phyloP scores from a whole-genome alignment of 2,113 vertebrate genomes.

The Rhinolophus ferrumequinum region DNA sequence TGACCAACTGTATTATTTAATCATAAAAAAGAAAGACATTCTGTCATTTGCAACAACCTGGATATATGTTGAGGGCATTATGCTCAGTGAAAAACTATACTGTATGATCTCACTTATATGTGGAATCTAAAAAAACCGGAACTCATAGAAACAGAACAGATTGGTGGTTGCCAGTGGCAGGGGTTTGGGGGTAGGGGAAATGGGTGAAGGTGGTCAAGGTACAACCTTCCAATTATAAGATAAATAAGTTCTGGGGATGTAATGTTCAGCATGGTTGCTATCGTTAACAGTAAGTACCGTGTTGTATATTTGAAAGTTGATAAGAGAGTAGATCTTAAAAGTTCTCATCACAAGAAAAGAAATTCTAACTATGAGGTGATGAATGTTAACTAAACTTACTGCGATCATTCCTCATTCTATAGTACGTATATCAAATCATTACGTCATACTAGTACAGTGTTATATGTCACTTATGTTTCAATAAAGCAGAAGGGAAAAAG shows the following conservation, averaged over 20 bases:
- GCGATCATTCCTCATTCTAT: not conserved
- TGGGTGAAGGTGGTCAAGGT: not conserved
- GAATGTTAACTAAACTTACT: not conserved
- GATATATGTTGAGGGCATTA: not conserved
- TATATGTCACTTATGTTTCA: not conserved
- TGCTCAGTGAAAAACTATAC: not conserved
- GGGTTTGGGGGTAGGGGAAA: not conserved
- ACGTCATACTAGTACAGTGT: not conserved
- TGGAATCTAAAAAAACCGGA: not conserved
- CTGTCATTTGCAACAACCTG: not conserved
- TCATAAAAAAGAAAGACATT: not conserved
- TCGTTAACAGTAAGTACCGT: not conserved
- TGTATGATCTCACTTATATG: not conserved
- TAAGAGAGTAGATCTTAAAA: not conserved
- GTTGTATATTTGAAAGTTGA: not conserved
- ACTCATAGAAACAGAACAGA: not conserved
- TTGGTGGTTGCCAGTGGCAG: not conserved
- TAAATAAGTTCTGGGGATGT: not conserved
- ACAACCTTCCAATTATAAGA: not conserved
- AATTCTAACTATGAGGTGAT: not conserved
- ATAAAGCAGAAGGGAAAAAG: not conserved
- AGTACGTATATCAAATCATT: not conserved
- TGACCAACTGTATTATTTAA: not conserved
- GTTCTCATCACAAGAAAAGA: not conserved
- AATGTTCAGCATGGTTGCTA: not conserved